Evolutionary conservation across 2,113 vertebrate genomes (phyloP).

Genomic region (Anolis carolinensis): DNA sequence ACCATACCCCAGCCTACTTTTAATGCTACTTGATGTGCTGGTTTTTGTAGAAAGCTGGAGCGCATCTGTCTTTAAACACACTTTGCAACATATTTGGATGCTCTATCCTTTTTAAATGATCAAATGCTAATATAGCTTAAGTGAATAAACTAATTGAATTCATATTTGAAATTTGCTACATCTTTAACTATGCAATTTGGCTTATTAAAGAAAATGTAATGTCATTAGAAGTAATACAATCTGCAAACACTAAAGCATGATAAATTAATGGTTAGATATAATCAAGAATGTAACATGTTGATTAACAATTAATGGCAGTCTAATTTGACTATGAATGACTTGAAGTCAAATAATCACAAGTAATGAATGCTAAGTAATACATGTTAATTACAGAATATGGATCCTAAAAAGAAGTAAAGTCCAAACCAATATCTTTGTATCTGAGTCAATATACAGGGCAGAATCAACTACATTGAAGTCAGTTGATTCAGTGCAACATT

Average conservation of each 20-base stretch:
- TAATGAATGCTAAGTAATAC: background rate
- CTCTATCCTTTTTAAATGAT: background rate
- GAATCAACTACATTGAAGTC: background rate
- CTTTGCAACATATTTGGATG: background rate
- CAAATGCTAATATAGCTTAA: background rate
- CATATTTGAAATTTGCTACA: background rate
- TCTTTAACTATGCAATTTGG: background rate
- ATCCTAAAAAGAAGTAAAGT: background rate
- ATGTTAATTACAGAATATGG: too few relatives aligned
- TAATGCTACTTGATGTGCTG: background rate
- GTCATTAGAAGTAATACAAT: background rate
- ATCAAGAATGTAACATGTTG: background rate
- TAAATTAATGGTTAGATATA: background rate
- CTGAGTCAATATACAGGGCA: background rate
- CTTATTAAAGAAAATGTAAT: slow-evolving; percentile 15
- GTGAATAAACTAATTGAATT: background rate
- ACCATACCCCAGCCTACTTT: background rate
- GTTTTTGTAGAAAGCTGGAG: background rate
- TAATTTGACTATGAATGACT: background rate
- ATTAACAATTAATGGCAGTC: background rate
- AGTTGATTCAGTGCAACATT: background rate
- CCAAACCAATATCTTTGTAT: background rate
- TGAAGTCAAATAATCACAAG: background rate
- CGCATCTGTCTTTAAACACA: background rate
- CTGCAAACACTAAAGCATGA: background rate